Base-by-base conservation (phyloP, 2,797 vertebrate genomes). In the Urocyon cinereoargenteus region DNA sequence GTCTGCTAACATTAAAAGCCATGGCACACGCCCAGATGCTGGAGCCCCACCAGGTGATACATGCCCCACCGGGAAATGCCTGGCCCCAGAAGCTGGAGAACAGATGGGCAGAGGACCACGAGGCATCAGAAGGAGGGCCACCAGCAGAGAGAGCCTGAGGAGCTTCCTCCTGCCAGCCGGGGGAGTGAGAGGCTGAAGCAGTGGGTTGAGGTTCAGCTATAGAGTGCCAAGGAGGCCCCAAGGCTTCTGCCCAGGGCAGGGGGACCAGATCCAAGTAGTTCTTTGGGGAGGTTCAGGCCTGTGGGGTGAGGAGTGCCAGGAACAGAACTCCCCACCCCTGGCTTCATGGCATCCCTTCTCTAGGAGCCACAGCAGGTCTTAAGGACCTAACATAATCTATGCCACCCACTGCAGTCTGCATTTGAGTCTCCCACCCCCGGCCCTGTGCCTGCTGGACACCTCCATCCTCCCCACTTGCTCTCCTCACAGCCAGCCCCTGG, bases 21-120 rank as follows among this genome's bases (percentile, higher is more conserved):
- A 6, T 0, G 3, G 49, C 31, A 21, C 88, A 81, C 1, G 1
- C 53, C 72, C 28, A 24, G 0, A 49, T 21, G 15, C 64, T 21
- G 4, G 68, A 6, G 2, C 10, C 0, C 5, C 8, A n/a, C 22
- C 2, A 5, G 18, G 66, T 51, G 34, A 86, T 40, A 36, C 0
- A 59, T 5, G 36, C 11, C 59, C 64, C 61, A 14, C 12, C 31
- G 2, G n/a, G 72, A 21, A 57, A 78, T 0, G 2, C 40, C 34
- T 1, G 14, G 70, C 31, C 87, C 40, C 57, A 16, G 88, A n/a
- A 15, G 61, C 24, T 28, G 24, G 53, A 36, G 51, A 26, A 53
- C 13, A 40, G 5, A 19, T 1, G 59, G 40, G 45, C 22, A 55
- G 86, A 61, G 68, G 95, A 40, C 79, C 64, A 12, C n/a, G 19